Conservation (phyloP, 2,888 invertebrate species). For the Incurvaria masculella region DNA sequence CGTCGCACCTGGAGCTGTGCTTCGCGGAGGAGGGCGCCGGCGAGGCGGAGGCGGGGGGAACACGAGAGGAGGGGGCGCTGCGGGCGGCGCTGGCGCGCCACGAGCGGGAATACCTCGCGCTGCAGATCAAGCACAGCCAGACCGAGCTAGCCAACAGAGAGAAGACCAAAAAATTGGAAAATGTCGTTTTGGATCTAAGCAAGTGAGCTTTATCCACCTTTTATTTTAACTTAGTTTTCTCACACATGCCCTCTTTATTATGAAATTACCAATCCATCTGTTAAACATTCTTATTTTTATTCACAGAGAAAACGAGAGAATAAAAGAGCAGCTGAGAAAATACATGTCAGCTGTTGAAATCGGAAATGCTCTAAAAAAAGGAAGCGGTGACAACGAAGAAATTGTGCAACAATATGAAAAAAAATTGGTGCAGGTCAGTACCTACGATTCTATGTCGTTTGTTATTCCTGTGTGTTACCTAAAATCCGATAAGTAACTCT, state of each 20-base stretch:
- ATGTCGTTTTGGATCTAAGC: slow-evolving; percentile 60
- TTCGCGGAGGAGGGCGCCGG: slow-evolving; percentile 46
- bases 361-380: slow-evolving; percentile 72
- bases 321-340: slow-evolving; percentile 81
- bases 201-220: slow-evolving; percentile 41
- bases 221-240: too few species aligned
- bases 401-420: slow-evolving; percentile 77
- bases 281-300: slow-evolving; percentile 8
- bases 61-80: slow-evolving; percentile 33
- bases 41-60: slow-evolving; percentile 39
- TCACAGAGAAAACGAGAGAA: slow-evolving; percentile 74
- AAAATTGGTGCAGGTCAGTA: slow-evolving; percentile 76
- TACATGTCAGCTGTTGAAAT: slow-evolving; percentile 89
- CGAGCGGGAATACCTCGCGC: slow-evolving; percentile 46
- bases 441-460: too few species aligned
- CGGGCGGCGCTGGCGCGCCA: slow-evolving; percentile 37
- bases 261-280: background rate
- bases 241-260: too few species aligned
- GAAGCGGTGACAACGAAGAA: slow-evolving; percentile 59
- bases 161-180: slow-evolving; percentile 46
- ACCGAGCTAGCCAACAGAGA: slow-evolving; percentile 43
- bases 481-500: too few species aligned
- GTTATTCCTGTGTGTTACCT: too few species aligned
- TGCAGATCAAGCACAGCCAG: slow-evolving; percentile 53
- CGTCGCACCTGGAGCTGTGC: slow-evolving; percentile 47